Percentiles rank a stretch among this genome's conserved stretches.
Conservation (phyloP, 2,113 vertebrate species). For the Carlito syrichta region DNA sequence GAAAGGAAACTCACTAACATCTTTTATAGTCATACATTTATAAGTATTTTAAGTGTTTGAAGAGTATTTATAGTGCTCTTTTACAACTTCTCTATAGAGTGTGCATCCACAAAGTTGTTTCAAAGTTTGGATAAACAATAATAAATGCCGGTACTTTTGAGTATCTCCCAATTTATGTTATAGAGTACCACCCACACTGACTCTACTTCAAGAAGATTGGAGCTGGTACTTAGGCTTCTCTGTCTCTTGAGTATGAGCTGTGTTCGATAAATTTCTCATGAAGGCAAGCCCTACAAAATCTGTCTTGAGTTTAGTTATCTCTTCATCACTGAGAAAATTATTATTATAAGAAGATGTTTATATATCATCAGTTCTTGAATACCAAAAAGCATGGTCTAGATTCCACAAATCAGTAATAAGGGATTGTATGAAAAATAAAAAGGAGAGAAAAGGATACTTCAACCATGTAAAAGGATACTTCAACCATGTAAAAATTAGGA, state of each 20-base stretch:
- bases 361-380: not conserved
- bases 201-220: not conserved
- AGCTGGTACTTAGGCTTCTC: not conserved
- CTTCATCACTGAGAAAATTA: not conserved
- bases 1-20: not conserved
- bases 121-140: not conserved
- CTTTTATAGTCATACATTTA: not conserved
- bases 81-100: not conserved
- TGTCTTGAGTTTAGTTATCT: not conserved
- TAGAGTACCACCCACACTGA: not conserved
- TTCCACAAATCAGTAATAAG: not conserved
- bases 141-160: not conserved
- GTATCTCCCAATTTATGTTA: not conserved
- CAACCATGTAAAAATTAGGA: not conserved
- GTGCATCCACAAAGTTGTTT: not conserved
- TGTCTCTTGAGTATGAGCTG: not conserved
- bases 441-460: not conserved
- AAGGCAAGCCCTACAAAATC: not conserved
- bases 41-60: not conserved
- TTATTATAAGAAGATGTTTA: not conserved
- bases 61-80: not conserved
- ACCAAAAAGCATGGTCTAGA: not conserved
- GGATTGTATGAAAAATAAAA: not conserved
- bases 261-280: not conserved
- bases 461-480: not conserved